Base-by-base conservation (phyloP, 2,113 vertebrate species). In the Pterophyllum scalare region DNA sequence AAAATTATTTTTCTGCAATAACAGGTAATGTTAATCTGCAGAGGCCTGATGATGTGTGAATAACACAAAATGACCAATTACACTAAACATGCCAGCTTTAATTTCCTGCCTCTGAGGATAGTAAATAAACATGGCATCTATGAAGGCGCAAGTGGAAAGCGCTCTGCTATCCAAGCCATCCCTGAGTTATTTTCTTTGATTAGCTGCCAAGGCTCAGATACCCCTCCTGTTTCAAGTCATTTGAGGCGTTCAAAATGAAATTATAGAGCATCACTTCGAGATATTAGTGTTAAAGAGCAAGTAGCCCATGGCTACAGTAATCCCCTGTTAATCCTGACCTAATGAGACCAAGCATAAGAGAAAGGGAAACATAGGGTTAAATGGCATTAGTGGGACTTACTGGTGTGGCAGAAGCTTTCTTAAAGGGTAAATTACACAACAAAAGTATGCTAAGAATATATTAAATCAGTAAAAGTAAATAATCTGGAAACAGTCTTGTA, bases 131-230 rank as follows among this genome's bases (percentile, higher is more conserved):
- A 93, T 62, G 84, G 83, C 85, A 88, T 89, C 76, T 49, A 54
- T 24, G 56, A 87, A 91, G 87, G 86, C 77, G 52, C 75, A 54
- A 87, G 89, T 86, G 89, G 88, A 91, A 94, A 93, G 85, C 82
- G 82, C 87, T 91, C 84, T 20, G 81, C 88, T 90, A 90, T 94
- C 88, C 88, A 87, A 92, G 82, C 88, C 90, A 92, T 94, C 84
- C 90, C 87, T 59, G 75, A 92, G 86, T 95, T 94, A 90, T 94
- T 95, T 93, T 87, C 92, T 94, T 95, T 95, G 93, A 96, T 94
- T 92, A 88, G 80, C 82, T 95, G 93, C 94, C 94, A 95, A 93
- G 64, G 84, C 92, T 90, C 84, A 91, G 87, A 95, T 88, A 92
- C 87, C 88, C 88, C 74, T 84, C 91, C 90, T 88, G 91, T 91